phyloP scores from a whole-genome alignment of 2,888 invertebrate species.

The Drosophila atripex region DNA sequence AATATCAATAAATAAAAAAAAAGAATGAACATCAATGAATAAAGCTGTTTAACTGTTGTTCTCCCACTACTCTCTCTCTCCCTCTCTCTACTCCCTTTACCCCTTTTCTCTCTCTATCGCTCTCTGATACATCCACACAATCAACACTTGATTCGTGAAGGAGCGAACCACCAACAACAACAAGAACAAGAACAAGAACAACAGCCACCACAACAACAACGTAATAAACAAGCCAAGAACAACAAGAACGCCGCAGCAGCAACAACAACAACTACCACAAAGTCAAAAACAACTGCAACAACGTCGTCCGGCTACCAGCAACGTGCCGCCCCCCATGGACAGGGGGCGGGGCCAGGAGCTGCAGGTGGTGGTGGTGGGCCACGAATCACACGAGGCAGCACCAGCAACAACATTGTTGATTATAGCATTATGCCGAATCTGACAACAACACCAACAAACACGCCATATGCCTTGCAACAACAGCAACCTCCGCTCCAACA shows the following conservation, averaged over 20 bases:
- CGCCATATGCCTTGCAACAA: slow-evolving; percentile 42
- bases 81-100: slow-evolving; percentile 39
- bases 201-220: slow-evolving; percentile 17
- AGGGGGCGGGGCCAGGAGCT: slow-evolving; percentile 39
- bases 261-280: slow-evolving; percentile 40
- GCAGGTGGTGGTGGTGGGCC: slow-evolving; percentile 27
- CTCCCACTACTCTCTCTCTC: slow-evolving; percentile 76
- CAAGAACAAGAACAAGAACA: slow-evolving; percentile 36
- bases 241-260: slow-evolving; percentile 34
- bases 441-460: slow-evolving; percentile 35
- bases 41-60: slow-evolving; percentile 75
- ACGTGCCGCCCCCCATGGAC: slow-evolving; percentile 45
- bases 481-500: slow-evolving; percentile 35
- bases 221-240: slow-evolving; percentile 9
- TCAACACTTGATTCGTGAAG: slow-evolving; percentile 20
- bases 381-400: slow-evolving; percentile 61
- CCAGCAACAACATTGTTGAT: slow-evolving; percentile 65
- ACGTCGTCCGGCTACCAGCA: slow-evolving; percentile 56
- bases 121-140: slow-evolving; percentile 34
- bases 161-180: slow-evolving; percentile 18
- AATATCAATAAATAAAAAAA: slow-evolving; percentile 30
- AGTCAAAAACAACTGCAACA: slow-evolving; percentile 53
- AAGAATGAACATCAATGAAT: slow-evolving; percentile 43
- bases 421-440: slow-evolving; percentile 59
- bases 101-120: slow-evolving; percentile 27